Conservation (phyloP, 2,888 invertebrate species). For the Caenorhabditis uteleia region DNA sequence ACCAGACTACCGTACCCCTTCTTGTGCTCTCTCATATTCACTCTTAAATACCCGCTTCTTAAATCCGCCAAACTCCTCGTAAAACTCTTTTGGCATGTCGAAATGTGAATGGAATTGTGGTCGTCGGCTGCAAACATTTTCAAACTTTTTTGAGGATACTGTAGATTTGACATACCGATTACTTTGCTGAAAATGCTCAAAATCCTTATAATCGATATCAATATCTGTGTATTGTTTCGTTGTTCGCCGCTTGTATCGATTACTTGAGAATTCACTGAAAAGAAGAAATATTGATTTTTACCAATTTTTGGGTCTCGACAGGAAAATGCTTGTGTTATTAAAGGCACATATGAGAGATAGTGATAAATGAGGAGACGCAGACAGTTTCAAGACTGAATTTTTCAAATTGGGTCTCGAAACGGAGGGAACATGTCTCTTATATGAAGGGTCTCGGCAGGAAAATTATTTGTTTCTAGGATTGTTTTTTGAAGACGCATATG, state of each 20-base stretch:
- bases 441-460: too few species aligned
- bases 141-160: conserved; percentile 2
- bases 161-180: conserved; percentile 14
- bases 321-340: too few species aligned
- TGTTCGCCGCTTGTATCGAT: conserved; percentile 13
- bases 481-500: too few species aligned
- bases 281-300: conserved; percentile 1
- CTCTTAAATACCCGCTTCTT: conserved; percentile 47
- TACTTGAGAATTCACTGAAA: too few species aligned
- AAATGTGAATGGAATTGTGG: conserved; percentile 53
- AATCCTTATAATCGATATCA: conserved; percentile 66
- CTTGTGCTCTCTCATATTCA: conserved; percentile 49
- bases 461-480: too few species aligned
- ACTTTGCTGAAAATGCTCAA: conserved; percentile 64
- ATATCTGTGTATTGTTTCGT: conserved; percentile 61
- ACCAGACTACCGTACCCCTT: conserved; percentile 21
- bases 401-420: too few species aligned
- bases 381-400: too few species aligned
- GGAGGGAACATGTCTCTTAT: too few species aligned
- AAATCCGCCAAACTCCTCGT: conserved; percentile 46
- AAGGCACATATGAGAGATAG: too few species aligned
- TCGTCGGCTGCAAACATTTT: conserved; percentile 32
- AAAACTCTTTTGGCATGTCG: conserved; percentile 61
- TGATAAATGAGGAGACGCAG: too few species aligned
- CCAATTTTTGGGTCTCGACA: too few species aligned